phyloP scores from a whole-genome alignment of 2,797 vertebrate genomes.

The Sebastes taczanowskii region DNA sequence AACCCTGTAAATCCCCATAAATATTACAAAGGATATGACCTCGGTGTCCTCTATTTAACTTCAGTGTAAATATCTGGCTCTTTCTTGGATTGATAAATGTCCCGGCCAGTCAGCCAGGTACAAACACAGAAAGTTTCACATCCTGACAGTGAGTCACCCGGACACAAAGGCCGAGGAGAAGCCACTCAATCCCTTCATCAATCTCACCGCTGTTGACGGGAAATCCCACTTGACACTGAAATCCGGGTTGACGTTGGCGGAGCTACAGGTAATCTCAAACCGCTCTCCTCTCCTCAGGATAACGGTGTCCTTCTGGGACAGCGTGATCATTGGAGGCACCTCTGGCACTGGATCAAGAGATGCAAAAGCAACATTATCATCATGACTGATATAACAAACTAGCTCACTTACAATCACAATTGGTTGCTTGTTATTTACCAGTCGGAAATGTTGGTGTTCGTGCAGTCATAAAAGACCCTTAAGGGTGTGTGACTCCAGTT shows the following conservation, averaged over 20 bases:
- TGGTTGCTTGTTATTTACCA: not conserved
- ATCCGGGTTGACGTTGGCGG: constrained; percentile 89
- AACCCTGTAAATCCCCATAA: not conserved
- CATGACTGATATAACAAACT: not conserved
- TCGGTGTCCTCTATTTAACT: not conserved
- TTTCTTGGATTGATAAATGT: not conserved
- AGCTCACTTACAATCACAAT: not conserved
- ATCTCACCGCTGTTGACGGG: constrained; percentile 83
- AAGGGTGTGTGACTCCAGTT: not conserved
- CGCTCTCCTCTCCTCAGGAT: constrained; percentile 89
- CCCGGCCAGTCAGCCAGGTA: not conserved
- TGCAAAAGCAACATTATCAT: constrained; percentile 2
- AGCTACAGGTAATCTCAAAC: constrained; percentile 87
- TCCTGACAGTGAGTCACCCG: not conserved
- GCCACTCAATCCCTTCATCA: not conserved
- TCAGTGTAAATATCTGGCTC: not conserved
- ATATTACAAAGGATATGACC: not conserved
- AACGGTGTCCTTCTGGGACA: constrained; percentile 84
- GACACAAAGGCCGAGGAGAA: not conserved
- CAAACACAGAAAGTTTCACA: not conserved
- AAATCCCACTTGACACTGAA: constrained; percentile 86
- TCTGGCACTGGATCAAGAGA: constrained; percentile 84
- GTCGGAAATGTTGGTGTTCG: not conserved
- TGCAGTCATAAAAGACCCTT: not conserved
- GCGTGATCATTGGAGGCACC: constrained; percentile 80